Evolutionary conservation across 1,140 invertebrate species (phyloP).

Genomic region (Pissodes strobi): DNA sequence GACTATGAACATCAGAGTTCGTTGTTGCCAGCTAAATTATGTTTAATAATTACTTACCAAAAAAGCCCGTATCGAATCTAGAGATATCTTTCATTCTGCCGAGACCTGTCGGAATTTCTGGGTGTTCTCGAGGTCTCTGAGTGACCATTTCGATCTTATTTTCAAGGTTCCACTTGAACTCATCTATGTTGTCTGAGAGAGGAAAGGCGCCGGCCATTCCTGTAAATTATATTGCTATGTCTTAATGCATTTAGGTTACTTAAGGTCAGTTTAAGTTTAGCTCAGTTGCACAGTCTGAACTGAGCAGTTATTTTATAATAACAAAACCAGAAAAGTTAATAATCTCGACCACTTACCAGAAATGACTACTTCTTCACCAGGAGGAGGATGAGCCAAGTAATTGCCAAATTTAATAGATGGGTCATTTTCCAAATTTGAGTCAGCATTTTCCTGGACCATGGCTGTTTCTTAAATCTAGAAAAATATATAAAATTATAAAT

Average conservation of each 20-base stretch:
- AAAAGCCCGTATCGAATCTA: slow-evolving; percentile 83
- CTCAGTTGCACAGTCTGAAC: too few species aligned
- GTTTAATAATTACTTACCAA: too few species aligned
- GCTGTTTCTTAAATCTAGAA: too few species aligned
- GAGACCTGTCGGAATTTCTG: slow-evolving; percentile 70
- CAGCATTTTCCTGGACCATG: neutral
- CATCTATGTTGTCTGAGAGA: slow-evolving; percentile 19
- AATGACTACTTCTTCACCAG: slow-evolving; percentile 19
- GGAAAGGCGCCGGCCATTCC: slow-evolving; percentile 31
- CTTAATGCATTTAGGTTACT: too few species aligned
- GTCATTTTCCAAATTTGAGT: neutral
- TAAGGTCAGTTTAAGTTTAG: too few species aligned
- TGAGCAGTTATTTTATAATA: too few species aligned
- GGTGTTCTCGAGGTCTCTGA: slow-evolving; percentile 70
- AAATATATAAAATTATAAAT: too few species aligned
- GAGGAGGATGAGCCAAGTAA: neutral
- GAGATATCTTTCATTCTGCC: slow-evolving; percentile 78
- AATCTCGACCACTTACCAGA: too few species aligned
- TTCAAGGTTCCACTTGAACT: slow-evolving; percentile 30
- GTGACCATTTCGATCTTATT: slow-evolving; percentile 71
- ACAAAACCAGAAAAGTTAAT: too few species aligned
- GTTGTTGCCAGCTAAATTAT: too few species aligned
- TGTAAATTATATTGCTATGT: slow-evolving; percentile 8
- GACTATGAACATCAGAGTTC: too few species aligned
- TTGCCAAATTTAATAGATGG: neutral